These are phyloP conservation scores for Aplidium turbinatum DNA, from an alignment of 23 tunicate species.

Conservation along the genomic window DNA sequence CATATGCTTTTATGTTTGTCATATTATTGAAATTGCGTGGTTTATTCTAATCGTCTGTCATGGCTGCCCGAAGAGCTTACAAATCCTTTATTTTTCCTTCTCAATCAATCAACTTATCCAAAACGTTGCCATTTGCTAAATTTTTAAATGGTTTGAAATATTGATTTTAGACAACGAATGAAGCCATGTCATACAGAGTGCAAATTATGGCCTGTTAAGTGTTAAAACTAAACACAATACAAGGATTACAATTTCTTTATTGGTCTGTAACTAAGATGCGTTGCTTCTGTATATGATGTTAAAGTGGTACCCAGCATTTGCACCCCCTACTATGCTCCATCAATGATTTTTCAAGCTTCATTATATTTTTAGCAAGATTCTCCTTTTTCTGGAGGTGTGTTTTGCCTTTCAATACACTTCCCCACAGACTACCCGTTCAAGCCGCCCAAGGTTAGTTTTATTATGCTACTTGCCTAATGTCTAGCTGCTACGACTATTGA, in stretches of 20 bases:
- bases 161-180: neutral
- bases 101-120: too few relatives aligned
- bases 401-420: constrained; percentile 72
- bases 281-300: neutral
- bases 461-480: neutral
- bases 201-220: neutral
- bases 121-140: neutral
- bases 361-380: constrained; percentile 43
- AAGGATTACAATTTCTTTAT: neutral
- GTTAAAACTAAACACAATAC: neutral
- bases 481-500: too few relatives aligned
- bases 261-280: neutral
- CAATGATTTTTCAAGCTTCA: neutral
- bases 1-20: too few relatives aligned
- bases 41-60: too few relatives aligned
- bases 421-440: constrained; percentile 93
- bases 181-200: neutral
- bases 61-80: too few relatives aligned
- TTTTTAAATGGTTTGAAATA: neutral
- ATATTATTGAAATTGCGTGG: too few relatives aligned
- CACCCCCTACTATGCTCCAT: neutral
- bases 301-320: neutral
- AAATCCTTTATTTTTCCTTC: too few relatives aligned
- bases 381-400: constrained; percentile 77
- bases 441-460: constrained; percentile 68